These are phyloP conservation scores for Ifrita kowaldi DNA, from an alignment of 2,113 vertebrate species.

Conservation along the genomic window DNA sequence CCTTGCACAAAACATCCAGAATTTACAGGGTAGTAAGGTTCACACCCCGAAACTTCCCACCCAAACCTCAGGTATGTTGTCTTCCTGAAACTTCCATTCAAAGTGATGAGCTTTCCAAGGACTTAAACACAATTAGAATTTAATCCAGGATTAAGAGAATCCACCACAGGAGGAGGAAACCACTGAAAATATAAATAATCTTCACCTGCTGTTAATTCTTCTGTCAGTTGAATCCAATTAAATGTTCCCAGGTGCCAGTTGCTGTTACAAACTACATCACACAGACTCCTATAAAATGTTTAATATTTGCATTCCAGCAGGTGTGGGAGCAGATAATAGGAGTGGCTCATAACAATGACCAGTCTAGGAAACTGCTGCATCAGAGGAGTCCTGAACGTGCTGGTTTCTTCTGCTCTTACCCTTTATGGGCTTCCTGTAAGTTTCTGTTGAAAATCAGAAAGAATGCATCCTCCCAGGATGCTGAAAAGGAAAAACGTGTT, in stretches of 20 bases:
- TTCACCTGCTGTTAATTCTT: background rate
- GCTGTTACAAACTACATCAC: background rate
- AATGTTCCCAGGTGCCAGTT: background rate
- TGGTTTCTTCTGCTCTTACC: background rate
- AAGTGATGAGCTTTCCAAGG: background rate
- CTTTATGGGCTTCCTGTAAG: background rate
- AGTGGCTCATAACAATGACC: background rate
- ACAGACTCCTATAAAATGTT: background rate
- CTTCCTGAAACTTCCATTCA: background rate
- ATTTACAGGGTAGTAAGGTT: background rate
- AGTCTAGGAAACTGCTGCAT: background rate
- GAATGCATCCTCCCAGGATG: background rate
- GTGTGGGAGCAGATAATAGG: background rate
- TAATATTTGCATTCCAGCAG: background rate
- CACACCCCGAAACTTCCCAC: background rate
- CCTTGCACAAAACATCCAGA: background rate
- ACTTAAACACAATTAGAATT: background rate
- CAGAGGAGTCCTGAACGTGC: background rate
- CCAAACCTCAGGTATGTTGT: background rate
- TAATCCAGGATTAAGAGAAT: slow-evolving; percentile 4
- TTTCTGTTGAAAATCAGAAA: background rate
- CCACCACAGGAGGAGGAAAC: background rate
- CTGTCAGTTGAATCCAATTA: background rate
- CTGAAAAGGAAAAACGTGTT: background rate
- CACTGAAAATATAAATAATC: background rate